Percentiles rank a stretch among this genome's conserved stretches.
Evolutionary conservation across 2,888 invertebrate genomes (phyloP).

Genomic region (Mystacides longicornis): DNA sequence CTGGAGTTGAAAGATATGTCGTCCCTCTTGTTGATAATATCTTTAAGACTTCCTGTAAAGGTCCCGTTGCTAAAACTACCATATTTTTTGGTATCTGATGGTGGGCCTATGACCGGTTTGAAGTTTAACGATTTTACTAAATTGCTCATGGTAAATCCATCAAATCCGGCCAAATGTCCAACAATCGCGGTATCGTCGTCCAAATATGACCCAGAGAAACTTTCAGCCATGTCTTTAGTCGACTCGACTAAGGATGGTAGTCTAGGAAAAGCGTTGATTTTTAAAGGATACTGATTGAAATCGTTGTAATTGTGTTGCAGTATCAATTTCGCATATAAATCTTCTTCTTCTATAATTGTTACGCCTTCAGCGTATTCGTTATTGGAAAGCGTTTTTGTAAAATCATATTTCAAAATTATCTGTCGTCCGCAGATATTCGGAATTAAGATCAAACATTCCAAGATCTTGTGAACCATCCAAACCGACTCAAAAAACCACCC

Average conservation of each 20-base stretch:
- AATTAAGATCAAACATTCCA: constrained; percentile 16
- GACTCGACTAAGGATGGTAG: constrained; percentile 29
- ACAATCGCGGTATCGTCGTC: constrained; percentile 22
- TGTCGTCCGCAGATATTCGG: constrained; percentile 17
- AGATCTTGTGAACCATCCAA: constrained; percentile 11
- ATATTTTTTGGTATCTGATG: constrained; percentile 29
- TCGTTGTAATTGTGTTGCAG: constrained; percentile 22
- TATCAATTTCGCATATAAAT: constrained; percentile 7
- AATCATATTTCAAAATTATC: constrained; percentile 20
- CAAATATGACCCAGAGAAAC: constrained; percentile 16
- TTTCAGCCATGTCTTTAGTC: neutral
- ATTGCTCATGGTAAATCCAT: constrained; percentile 33
- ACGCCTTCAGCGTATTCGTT: constrained; percentile 3
- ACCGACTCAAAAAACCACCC: neutral
- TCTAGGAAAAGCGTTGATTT: constrained; percentile 32
- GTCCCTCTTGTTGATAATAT: constrained; percentile 32
- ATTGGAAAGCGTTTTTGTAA: constrained; percentile 3
- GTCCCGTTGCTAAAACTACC: constrained; percentile 28
- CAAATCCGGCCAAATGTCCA: constrained; percentile 32
- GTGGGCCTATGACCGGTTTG: constrained; percentile 27
- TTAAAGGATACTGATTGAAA: constrained; percentile 34
- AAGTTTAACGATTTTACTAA: constrained; percentile 34
- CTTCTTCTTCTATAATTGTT: constrained; percentile 12
- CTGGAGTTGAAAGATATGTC: constrained; percentile 38
- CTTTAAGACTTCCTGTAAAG: constrained; percentile 33